phyloP scores from a whole-genome alignment of 2,888 invertebrate genomes.

The Aricia artaxerxes region DNA sequence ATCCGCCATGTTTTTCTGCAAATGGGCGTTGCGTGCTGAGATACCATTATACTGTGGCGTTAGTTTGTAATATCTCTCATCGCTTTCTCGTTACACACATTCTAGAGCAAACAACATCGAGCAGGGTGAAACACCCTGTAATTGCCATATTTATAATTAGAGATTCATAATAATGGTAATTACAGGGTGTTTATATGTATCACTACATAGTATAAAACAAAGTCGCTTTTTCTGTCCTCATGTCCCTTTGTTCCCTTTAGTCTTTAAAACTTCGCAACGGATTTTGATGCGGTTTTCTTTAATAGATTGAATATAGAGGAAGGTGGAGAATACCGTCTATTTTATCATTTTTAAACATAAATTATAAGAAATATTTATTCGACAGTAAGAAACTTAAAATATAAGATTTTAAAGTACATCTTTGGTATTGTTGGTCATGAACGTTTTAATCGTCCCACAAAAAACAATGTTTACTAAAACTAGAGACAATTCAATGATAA shows the following conservation, averaged over 20 bases:
- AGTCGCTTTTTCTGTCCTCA: too few relatives aligned
- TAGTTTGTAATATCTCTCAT: neutral
- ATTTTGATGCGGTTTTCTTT: too few relatives aligned
- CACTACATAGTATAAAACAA: too few relatives aligned
- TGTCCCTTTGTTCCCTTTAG: too few relatives aligned
- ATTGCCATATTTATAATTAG: too few relatives aligned
- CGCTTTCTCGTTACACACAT: slow-evolving; percentile 16
- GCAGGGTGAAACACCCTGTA: too few relatives aligned
- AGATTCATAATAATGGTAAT: too few relatives aligned
- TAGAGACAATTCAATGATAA: neutral
- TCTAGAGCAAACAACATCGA: too few relatives aligned
- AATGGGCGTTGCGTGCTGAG: neutral
- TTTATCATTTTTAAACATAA: neutral
- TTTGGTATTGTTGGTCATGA: neutral
- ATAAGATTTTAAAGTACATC: neutral
- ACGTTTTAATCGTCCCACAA: neutral
- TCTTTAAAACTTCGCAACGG: too few relatives aligned
- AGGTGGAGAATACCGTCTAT: neutral
- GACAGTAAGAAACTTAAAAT: too few relatives aligned
- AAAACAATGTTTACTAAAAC: neutral
- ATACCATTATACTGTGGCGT: neutral
- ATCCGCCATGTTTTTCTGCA: slow-evolving; percentile 4
- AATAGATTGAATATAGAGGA: too few relatives aligned
- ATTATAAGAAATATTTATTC: neutral
- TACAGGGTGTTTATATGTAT: too few relatives aligned